phyloP scores from a whole-genome alignment of 2,113 vertebrate species.

The Ciconia boyciana region DNA sequence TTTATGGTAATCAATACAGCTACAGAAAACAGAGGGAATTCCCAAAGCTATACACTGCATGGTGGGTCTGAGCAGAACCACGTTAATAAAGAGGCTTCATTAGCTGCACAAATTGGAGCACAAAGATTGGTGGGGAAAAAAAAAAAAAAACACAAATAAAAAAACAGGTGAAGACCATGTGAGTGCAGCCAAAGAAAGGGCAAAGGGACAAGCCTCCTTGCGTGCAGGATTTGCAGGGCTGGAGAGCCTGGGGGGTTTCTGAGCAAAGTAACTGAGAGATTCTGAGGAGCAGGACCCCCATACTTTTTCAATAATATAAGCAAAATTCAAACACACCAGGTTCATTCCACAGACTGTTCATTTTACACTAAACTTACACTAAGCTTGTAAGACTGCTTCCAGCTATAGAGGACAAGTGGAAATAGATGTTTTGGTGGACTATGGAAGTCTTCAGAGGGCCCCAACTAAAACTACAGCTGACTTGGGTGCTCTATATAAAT shows the following conservation, averaged over 20 bases:
- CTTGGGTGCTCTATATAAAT: not conserved
- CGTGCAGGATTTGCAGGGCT: rapidly evolving
- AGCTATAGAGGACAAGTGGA: not conserved
- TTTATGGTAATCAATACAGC: not conserved
- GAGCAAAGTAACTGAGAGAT: not conserved
- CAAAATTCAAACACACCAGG: not conserved
- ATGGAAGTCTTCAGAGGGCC: not conserved
- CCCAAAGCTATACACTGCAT: not conserved
- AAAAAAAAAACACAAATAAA: not conserved
- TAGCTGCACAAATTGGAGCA: not conserved
- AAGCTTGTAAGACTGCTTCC: not conserved
- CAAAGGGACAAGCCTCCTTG: not conserved
- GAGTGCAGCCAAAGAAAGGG: not conserved
- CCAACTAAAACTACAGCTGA: not conserved
- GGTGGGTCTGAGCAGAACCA: not conserved
- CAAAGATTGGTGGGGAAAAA: not conserved
- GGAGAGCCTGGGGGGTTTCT: not conserved
- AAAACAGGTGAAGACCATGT: not conserved
- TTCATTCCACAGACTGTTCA: not conserved
- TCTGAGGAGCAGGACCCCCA: not conserved
- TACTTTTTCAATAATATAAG: not conserved
- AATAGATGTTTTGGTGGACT: not conserved
- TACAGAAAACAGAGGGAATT: not conserved
- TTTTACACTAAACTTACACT: not conserved
- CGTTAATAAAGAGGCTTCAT: not conserved